A percentile compares a stretch with the other conserved stretches of the same genome.
phyloP scores from a whole-genome alignment of 2,797 vertebrate genomes.

The Sebastes nivosus region DNA sequence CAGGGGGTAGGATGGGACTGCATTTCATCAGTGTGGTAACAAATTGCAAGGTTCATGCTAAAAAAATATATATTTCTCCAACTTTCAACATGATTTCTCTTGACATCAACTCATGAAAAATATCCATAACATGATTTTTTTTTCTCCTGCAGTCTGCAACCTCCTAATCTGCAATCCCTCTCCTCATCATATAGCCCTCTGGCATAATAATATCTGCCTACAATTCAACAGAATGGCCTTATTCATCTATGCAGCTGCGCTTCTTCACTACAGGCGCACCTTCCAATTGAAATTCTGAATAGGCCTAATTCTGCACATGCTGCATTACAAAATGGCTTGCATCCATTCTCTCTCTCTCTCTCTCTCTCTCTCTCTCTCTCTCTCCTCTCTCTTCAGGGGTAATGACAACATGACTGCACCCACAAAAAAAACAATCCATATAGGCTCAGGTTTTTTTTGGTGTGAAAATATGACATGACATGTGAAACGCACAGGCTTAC shows the following conservation, averaged over 20 bases:
- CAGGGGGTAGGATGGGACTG: constrained; percentile 68
- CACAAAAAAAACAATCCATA: constrained; percentile 45
- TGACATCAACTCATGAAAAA: background rate
- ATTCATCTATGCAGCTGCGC: constrained; percentile 83
- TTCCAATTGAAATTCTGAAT: constrained; percentile 84
- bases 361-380: constrained; percentile 63
- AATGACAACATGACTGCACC: constrained; percentile 76
- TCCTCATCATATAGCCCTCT: constrained; percentile 63
- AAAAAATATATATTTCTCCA: background rate
- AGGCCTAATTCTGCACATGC: constrained; percentile 84
- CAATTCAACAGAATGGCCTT: constrained; percentile 79
- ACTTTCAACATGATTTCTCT: constrained; percentile 1
- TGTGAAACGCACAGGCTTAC: constrained; percentile 26
- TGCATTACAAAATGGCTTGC: constrained; percentile 84
- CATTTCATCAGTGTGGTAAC: constrained; percentile 56
- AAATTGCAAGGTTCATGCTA: constrained; percentile 4
- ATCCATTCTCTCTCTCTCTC: constrained; percentile 74
- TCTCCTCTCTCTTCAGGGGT: constrained; percentile 66
- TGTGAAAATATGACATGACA: background rate
- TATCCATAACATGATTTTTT: constrained; percentile 5
- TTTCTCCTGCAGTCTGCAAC: constrained; percentile 37
- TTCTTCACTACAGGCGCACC: constrained; percentile 78
- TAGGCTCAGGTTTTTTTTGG: background rate
- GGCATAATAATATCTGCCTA: constrained; percentile 72
- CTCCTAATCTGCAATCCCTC: constrained; percentile 53